Base-by-base conservation (phyloP, 2,113 vertebrate genomes). In the Misgurnus mizolepis region DNA sequence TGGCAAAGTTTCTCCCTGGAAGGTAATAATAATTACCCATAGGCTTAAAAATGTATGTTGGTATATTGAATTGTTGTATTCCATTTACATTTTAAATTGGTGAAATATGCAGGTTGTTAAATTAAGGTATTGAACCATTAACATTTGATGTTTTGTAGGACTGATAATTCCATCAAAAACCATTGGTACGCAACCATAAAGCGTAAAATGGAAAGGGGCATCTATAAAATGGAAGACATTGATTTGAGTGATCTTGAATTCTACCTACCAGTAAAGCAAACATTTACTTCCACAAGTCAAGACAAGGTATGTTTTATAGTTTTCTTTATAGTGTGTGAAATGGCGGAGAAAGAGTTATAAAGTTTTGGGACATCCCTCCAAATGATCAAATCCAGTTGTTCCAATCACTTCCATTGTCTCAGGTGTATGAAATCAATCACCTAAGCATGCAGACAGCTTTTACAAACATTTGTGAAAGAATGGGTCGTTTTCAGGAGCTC, bases 81-180 rank as follows among this genome's bases (percentile, higher is more conserved):
- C 22, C 22, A 22, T 22, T 22, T 22, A 22, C 27, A 34, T 34
- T 34, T 34, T 34, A 34, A 34, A 34, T 34, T 34, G 27, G 27
- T 34, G 27, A 34, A 34, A 34, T 34, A 34, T 34, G 27, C 27
- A 34, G 27, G 27, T 47, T 70, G 12, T n/a, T 22, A 4, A 27
- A 12, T 18, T 7, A 43, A 6, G 18, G 27, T 22, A 65, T 4
- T 60, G 12, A 27, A 50, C 5, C n/a, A n/a, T 65, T 5, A 47
- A 27, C 6, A 0, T 47, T 76, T 80, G 0, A 0, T 12, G 4
- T 56, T 27, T 80, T 43, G 12, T 83, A 99, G 98, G 88, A 96
- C 96, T 0, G 96, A 98, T 83, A 95, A 96, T 56, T 92, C 96
- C 67, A 94, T 99, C 82, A 99, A 97, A 88, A 99, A 97, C 88